Evolutionary conservation across 1,140 invertebrate genomes (phyloP).

Genomic region (Tetramorium parvispinum): DNA sequence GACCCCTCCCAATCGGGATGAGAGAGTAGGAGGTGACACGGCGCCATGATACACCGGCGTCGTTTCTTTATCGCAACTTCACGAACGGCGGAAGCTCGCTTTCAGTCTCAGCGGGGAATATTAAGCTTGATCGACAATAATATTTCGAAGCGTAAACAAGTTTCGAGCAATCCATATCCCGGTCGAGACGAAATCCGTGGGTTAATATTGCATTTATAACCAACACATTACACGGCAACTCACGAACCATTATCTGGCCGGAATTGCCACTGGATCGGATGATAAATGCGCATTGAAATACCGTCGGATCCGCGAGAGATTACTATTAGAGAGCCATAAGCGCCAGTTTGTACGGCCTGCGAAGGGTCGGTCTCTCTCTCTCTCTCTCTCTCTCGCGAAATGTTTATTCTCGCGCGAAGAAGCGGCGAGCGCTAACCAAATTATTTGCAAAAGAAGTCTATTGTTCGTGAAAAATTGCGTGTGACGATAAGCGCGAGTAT

Average conservation of each 20-base stretch:
- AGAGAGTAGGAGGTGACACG: background rate
- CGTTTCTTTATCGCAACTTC: conserved; percentile 37
- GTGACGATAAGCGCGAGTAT: conserved; percentile 6
- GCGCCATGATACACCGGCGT: background rate
- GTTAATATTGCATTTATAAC: conserved; percentile 41
- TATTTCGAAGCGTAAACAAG: conserved; percentile 50
- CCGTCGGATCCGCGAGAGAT: background rate
- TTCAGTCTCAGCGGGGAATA: conserved; percentile 2
- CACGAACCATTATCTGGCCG: background rate
- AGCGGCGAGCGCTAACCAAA: background rate
- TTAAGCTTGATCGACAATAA: conserved; percentile 53
- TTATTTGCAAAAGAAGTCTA: background rate
- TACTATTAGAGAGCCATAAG: background rate
- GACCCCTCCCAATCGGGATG: background rate
- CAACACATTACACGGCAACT: conserved; percentile 16
- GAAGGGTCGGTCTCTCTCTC: too few relatives aligned
- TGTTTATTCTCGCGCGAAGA: background rate
- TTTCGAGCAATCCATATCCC: conserved; percentile 30
- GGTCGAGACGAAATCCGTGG: background rate
- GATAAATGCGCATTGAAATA: conserved; percentile 36
- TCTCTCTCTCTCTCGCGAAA: background rate
- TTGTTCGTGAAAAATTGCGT: background rate
- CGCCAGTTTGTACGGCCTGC: background rate
- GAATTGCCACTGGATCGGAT: conserved; percentile 2
- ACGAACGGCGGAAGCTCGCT: background rate